Conservation (phyloP, 2,888 invertebrate genomes). For the Andrena flavipes region DNA sequence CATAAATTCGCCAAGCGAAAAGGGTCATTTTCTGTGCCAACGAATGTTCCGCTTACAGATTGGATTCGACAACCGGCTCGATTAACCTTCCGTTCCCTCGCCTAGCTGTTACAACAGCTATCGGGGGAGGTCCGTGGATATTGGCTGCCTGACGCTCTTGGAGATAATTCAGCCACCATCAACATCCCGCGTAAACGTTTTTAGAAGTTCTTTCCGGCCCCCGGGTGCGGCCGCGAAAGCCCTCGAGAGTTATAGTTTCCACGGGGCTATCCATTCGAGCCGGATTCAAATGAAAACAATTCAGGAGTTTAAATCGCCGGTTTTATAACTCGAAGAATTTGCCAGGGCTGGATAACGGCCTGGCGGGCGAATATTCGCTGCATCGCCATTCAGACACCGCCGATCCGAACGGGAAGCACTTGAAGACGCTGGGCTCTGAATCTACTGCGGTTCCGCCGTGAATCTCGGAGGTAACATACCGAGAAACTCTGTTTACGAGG, state of each 20-base stretch:
- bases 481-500: constrained; percentile 69
- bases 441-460: constrained; percentile 63
- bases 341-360: constrained; percentile 8
- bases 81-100: neutral
- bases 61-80: neutral
- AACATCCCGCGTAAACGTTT: constrained; percentile 13
- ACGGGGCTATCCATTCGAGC: constrained; percentile 3
- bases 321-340: constrained; percentile 39
- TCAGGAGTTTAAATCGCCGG: constrained; percentile 19
- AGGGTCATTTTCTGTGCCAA: neutral
- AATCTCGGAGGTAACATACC: constrained; percentile 68
- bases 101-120: neutral
- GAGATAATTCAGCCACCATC: constrained; percentile 17
- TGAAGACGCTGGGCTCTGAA: constrained; percentile 58
- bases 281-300: constrained; percentile 3
- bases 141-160: neutral
- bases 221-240: neutral
- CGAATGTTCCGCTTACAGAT: neutral
- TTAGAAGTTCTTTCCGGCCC: neutral
- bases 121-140: neutral
- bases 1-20: neutral
- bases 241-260: neutral
- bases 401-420: constrained; percentile 58
- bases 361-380: constrained; percentile 55
- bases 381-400: constrained; percentile 60